Evolutionary conservation across 2,888 invertebrate species (phyloP).

Genomic region (Holacanthella duospinosa): DNA sequence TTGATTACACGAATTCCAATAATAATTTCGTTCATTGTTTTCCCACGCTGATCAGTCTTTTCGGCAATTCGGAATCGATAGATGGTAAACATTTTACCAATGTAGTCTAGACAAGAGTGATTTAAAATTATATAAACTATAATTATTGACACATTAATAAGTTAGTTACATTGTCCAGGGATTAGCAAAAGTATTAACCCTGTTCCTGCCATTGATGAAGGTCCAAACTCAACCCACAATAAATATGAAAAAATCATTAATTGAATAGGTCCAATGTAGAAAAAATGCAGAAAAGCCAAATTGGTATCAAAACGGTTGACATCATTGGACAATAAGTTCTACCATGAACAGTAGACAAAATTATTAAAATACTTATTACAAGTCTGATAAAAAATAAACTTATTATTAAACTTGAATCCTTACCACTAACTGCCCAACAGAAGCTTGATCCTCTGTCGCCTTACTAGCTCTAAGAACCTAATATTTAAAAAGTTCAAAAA

Average conservation of each 20-base stretch:
- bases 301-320: conserved; percentile 85
- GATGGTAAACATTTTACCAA: conserved; percentile 43
- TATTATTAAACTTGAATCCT: too few species aligned
- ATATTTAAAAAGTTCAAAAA: not conserved
- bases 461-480: conserved; percentile 59
- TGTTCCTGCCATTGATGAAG: conserved; percentile 63
- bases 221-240: conserved; percentile 64
- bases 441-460: conserved; percentile 72
- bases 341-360: not conserved
- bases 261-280: conserved; percentile 81
- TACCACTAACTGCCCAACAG: conserved; percentile 75
- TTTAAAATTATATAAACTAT: too few species aligned
- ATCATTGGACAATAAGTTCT: conserved; percentile 84
- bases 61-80: conserved; percentile 68
- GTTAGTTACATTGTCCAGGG: conserved; percentile 64
- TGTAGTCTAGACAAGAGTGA: conserved; percentile 37
- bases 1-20: conserved; percentile 89
- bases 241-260: conserved; percentile 67
- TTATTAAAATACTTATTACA: too few species aligned
- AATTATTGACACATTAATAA: too few species aligned
- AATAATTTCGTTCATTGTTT: conserved; percentile 90
- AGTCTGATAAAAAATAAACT: too few species aligned
- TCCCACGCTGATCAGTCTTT: conserved; percentile 77
- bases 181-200: conserved; percentile 65
- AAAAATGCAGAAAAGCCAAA: conserved; percentile 74